Base-by-base conservation (phyloP, 2,113 vertebrate genomes). In the Pteruthius melanotis region DNA sequence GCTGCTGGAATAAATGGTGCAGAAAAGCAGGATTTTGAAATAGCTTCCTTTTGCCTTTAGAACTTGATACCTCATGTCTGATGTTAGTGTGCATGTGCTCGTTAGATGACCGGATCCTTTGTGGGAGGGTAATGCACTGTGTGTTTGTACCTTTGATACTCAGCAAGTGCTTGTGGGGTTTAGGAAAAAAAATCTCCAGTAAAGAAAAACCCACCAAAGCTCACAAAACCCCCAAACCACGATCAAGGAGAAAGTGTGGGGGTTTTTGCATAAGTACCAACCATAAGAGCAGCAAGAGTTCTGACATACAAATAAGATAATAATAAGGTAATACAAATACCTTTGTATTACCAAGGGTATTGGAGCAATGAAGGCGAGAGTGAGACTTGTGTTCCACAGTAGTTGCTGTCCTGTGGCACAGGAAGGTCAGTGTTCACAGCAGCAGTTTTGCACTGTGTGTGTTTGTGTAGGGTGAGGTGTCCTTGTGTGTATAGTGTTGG, bases 11-110 rank as follows among this genome's bases (percentile, higher is more conserved):
- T 75, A 60, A 85, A 19, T 26, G 37, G 7, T 64, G 17, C 33
- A 57, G 57, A 71, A 75, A 59, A 84, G 39, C 35, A 75, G 45
- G 35, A 54, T 21, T 71, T 37, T 64, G 39, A 77, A 69, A 39
- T 35, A 50, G 8, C 19, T 87, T 79, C 4, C 1, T 88, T 88
- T 77, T 89, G 10, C 39, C 28, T 61, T 44, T 61, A 31, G 60
- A 40, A 24, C 11, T 60, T 80, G 84, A 15, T 7, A 18, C 11
- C 3, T 57, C 26, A 24, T 56, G 27, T 59, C 52, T 61, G n/a
- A 42, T 52, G 20, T n/a, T 88, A 18, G 37, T 61, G 45, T 72
- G 44, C 23, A 21, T 0, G 0, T 66, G 21, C 14, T 40, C 15
- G 27, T 78, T 54, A 75, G 61, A 44, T 82, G 70, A 37, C 9